Conservation (phyloP, 2,113 vertebrate species). For the Gallinago jamesoni region DNA sequence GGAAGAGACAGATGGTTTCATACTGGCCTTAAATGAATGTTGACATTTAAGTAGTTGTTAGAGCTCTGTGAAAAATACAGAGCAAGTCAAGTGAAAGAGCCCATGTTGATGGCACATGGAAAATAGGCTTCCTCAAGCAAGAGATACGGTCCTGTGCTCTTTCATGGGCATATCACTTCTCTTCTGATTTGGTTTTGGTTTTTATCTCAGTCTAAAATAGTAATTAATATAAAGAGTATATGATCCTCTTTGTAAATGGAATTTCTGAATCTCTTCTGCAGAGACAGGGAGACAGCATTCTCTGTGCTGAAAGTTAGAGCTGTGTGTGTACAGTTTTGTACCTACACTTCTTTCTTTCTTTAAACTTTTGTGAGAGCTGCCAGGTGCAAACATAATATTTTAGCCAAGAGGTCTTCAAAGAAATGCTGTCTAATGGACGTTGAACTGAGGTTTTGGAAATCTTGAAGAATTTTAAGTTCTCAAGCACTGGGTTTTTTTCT, state of each 20-base stretch:
- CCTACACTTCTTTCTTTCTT: background rate
- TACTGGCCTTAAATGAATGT: background rate
- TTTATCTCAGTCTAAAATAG: background rate
- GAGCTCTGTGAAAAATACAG: background rate
- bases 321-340: background rate
- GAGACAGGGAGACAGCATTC: background rate
- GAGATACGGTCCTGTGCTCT: background rate
- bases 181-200: background rate
- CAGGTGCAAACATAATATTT: background rate
- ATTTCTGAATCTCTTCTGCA: background rate
- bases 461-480: background rate
- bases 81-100: constrained; percentile 51
- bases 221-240: background rate
- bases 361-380: background rate
- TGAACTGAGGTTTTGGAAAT: background rate
- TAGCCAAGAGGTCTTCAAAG: background rate
- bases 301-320: background rate
- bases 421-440: background rate
- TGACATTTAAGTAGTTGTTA: constrained; percentile 46
- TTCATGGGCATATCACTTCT: background rate
- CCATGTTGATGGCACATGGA: background rate
- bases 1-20: background rate
- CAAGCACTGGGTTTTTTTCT: background rate
- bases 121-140: constrained; percentile 9
- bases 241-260: background rate